Base-by-base conservation (phyloP, 2,797 vertebrate genomes). In the Rhynchotus rufescens region DNA sequence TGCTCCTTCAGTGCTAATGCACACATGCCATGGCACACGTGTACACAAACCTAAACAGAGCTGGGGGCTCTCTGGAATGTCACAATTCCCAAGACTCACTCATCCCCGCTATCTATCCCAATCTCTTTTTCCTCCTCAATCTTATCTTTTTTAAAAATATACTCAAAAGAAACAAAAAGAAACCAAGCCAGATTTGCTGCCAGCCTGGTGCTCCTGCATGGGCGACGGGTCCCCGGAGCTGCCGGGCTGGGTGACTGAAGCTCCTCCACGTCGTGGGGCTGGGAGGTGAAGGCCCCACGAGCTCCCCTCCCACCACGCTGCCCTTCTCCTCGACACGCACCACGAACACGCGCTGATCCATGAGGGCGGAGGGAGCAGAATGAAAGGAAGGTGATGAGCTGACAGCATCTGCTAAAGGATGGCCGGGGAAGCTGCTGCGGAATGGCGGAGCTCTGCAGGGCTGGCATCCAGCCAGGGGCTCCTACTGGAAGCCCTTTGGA, bases 361-460 rank as follows among this genome's bases (percentile, higher is more conserved):
- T 97, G 95, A 97, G 96, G 95, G 73, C 94, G 87, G 88, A 67
- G 80, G 47, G 94, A 96, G 84, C 4, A 90, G 93, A 96, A 94
- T 51, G 94, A 96, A 94, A 86, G 94, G 74, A 95, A 96, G 95
- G 94, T 90, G 96, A 96, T 88, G 96, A 95, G 96, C 45, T 97
- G 97, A 97, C 96, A 96, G 97, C 95, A 88, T 96, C 95, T 95
- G 94, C 96, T 95, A 66, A 91, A 95, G 90, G 93, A 96, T 74
- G 30, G 91, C 94, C 93, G 93, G 92, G 94, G 90, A 97, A 97
- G 95, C 92, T 73, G 89, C 92, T 38, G n/a, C n/a, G 77, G 94
- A 88, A 94, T 19, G 89, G 94, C 30, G 42, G 89, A 87, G 95
- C 92, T 34, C 26, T 80, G 90, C 77, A 88, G 92, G 68, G 71